Base-by-base conservation (phyloP, 2,797 vertebrate genomes). In the Artibeus lituratus region DNA sequence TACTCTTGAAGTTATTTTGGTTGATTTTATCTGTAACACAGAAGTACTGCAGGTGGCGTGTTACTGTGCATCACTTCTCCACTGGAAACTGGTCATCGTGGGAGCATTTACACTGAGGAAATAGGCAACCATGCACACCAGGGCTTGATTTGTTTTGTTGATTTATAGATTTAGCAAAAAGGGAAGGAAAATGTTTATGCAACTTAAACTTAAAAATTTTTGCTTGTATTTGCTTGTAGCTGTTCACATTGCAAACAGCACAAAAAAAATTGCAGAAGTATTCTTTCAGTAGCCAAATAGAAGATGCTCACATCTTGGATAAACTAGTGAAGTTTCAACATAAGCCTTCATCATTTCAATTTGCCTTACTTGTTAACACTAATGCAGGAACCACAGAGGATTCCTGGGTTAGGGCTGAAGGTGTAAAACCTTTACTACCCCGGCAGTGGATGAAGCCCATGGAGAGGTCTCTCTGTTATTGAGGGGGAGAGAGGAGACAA, bases 171-270 rank as follows among this genome's bases (percentile, higher is more conserved):
- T 69, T 82, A 69, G 81, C 67, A 91, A 42, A 15, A 42, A 59
- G 24, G 32, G 29, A 49, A 35, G 39, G 77, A 53, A 83, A 84
- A 55, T 65, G 18, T 53, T 73, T 37, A 22, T 35, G 4, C 29
- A 70, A 65, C 69, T n/a, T 81, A 76, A 82, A 39, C 2, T 69
- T 69, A n/a, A 76, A 87, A 87, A n/a, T 7, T n/a, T n/a, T n/a
- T n/a, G n/a, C n/a, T n/a, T n/a, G 16, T 21, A 22, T 65, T 4
- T 18, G 29, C 37, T 73, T 72, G 3, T 19, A 73, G 18, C 72
- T 42, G 15, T 62, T 65, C 37, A 70, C 18, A 55, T 9, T n/a
- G 16, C 21, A 11, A 78, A 94, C 19, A n/a, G 15, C 29, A 89
- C 2, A 59, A 42, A 57, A 57, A 59, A 59, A 59, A 39, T 18